Base-by-base conservation (phyloP, 2,113 vertebrate species). In the Ophthalmolycus amberensis region DNA sequence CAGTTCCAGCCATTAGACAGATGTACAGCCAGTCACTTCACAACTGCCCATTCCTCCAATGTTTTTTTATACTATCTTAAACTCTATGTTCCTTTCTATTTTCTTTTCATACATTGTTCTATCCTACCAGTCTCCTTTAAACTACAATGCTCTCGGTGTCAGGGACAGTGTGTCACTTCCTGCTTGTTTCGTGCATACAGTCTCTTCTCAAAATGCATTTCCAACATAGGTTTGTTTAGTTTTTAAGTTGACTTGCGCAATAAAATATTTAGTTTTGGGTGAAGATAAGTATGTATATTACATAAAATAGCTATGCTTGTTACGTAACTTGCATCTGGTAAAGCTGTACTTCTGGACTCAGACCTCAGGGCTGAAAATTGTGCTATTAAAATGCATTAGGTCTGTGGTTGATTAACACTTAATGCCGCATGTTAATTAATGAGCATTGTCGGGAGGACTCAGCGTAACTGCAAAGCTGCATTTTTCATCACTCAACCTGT, bases 1-100 rank as follows among this genome's bases (percentile, higher is more conserved):
- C 88, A 72, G 77, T 82, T 91, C 69, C 83, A 88, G 85, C 73
- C 75, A 73, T 80, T 83, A 84, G 71, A 89, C 84, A 67, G 56
- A 79, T 74, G 54, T 50, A 20, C 44, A 27, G 73, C 42, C 42
- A 46, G 34, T 62, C 71, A 76, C 72, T 78, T 67, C 32, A 42
- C 37, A 25, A 52, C 71, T 29, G 58, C 29, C 16, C 7, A 25
- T 54, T 32, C 20, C 29, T 5, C 67, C 4, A 9, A 3, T 25
- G 14, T 32, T 44, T 40, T 48, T 40, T 34, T 27, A 3, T 15
- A 29, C 18, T 18, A 7, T 10, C 5, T 9, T n/a, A 37, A 68
- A 50, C 25, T 11, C 6, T 34, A 14, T 29, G 20, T n/a, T 54
- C 34, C 7, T 70, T 54, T 56, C 7, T 12, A 1, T 59, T 72